These are phyloP conservation scores for Halisarca cf. caerulea DNA, from an alignment of 37 sponge, comb jelly and placozoan species.

Conservation along the genomic window DNA sequence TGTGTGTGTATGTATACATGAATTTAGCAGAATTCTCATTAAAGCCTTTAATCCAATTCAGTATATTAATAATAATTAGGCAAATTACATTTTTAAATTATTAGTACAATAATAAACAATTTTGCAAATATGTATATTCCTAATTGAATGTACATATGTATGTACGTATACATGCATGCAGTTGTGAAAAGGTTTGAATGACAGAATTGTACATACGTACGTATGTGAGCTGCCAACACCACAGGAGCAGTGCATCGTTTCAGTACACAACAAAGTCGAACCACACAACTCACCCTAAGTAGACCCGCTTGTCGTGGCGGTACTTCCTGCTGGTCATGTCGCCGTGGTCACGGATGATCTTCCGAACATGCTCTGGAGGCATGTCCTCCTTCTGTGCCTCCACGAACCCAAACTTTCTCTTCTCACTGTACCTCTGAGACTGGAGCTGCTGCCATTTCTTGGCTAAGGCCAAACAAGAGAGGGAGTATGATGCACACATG, in stretches of 20 bases:
- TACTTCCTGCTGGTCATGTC: constrained; percentile 99
- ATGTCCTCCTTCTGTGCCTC: constrained; percentile 99
- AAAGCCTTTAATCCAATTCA: no score
- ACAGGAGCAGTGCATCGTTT: no score
- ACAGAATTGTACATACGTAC: not conserved
- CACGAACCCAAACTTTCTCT: constrained; percentile 98
- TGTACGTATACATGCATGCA: constrained; percentile 3
- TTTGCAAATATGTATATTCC: no score
- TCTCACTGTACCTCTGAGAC: constrained; percentile 95
- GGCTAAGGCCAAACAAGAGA: constrained; percentile 47
- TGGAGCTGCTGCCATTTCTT: constrained; percentile 99
- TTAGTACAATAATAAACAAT: no score
- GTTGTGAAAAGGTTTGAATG: no score
- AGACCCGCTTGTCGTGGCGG: constrained; percentile 99
- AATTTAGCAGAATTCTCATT: no score
- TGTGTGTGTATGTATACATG: not conserved
- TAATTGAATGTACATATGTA: constrained; percentile 9
- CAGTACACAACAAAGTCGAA: no score
- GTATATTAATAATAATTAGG: no score
- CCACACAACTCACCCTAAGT: constrained; percentile 93
- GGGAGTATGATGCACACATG: no score
- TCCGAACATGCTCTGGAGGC: constrained; percentile 99
- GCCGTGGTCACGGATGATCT: constrained; percentile 99
- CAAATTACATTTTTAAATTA: no score
- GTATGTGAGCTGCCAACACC: no score